Percentiles rank a stretch among this genome's conserved stretches.
Evolutionary conservation across 2,888 invertebrate genomes (phyloP).

Genomic region (Brenthis daphne): DNA sequence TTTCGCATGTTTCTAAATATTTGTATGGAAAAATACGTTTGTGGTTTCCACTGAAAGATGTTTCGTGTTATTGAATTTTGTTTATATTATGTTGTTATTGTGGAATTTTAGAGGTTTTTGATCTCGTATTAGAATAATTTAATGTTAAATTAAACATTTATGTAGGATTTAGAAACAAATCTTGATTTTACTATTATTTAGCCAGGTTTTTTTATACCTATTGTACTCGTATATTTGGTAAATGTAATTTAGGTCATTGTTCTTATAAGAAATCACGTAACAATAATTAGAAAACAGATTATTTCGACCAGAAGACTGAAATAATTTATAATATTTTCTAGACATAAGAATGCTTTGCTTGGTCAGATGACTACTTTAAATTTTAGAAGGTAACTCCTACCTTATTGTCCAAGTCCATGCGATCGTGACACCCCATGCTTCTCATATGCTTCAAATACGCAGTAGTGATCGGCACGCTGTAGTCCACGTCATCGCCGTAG

Average conservation of each 20-base stretch:
- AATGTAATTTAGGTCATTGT: no score
- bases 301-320: no score
- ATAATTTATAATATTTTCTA: no score
- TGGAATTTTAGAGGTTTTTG: neutral
- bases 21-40: slow-evolving; percentile 59
- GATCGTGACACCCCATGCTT: slow-evolving; percentile 82
- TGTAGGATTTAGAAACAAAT: neutral
- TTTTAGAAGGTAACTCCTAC: slow-evolving; percentile 50
- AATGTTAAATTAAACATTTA: no score
- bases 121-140: neutral
- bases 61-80: slow-evolving; percentile 27
- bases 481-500: slow-evolving; percentile 85
- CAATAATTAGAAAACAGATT: no score
- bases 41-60: slow-evolving; percentile 40
- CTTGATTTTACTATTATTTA: no score
- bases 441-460: slow-evolving; percentile 93
- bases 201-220: no score
- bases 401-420: slow-evolving; percentile 66
- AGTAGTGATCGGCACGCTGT: slow-evolving; percentile 94
- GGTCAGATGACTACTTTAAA: no score
- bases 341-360: no score
- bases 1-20: slow-evolving; percentile 50
- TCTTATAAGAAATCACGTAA: no score
- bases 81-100: slow-evolving; percentile 7
- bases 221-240: no score